A percentile compares a stretch with the other conserved stretches of the same genome.
These are phyloP conservation scores for Noctuana brunneofusca DNA, from an alignment of 2,888 invertebrate genomes.

Conservation along the genomic window DNA sequence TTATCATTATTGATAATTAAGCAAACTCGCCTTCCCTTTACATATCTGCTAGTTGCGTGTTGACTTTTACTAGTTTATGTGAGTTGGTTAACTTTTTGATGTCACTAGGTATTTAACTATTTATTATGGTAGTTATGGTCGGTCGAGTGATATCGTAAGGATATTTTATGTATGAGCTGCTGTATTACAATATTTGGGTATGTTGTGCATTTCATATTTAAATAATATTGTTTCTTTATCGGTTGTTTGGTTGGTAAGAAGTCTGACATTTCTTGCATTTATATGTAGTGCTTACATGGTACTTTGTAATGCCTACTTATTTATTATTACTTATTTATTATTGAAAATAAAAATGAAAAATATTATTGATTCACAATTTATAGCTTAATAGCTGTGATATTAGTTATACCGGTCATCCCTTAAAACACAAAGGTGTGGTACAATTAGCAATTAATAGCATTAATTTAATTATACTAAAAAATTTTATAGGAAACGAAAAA, in stretches of 20 bases:
- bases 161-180: background rate
- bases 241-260: background rate
- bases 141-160: background rate
- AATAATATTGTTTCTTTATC: background rate
- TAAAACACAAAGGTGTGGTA: no score
- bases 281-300: background rate
- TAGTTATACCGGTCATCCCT: no score
- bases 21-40: background rate
- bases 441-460: no score
- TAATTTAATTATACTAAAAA: no score
- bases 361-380: no score
- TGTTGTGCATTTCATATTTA: background rate
- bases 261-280: background rate
- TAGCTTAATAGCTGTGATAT: no score
- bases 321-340: no score
- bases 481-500: no score
- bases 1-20: conserved; percentile 7
- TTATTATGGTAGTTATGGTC: background rate
- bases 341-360: no score
- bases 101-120: no score
- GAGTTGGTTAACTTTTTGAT: background rate
- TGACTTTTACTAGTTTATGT: background rate
- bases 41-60: no score
- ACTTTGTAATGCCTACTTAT: no score
- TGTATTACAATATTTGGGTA: background rate